These are phyloP conservation scores for Ardeotis arabs DNA, from an alignment of 2,113 vertebrate species.

Conservation along the genomic window DNA sequence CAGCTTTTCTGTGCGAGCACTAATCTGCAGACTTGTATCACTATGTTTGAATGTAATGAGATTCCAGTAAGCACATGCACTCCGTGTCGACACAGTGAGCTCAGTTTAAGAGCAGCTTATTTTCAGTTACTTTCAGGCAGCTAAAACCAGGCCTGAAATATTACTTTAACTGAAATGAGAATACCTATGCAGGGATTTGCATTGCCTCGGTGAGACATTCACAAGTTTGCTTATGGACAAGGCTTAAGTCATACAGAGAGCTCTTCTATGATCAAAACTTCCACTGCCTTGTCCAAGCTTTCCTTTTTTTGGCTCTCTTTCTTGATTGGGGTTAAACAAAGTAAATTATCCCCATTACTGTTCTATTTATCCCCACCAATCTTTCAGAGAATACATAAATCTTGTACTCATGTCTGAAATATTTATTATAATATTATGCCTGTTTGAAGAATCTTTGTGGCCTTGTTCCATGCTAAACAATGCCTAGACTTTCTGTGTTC, in stretches of 20 bases:
- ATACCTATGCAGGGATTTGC: not conserved
- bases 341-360: not conserved
- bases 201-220: not conserved
- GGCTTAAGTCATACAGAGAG: not conserved
- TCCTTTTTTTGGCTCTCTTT: not conserved
- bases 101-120: conserved; percentile 20
- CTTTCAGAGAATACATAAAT: not conserved
- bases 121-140: not conserved
- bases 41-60: not conserved
- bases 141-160: not conserved
- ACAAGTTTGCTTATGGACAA: not conserved
- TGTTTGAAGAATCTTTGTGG: not conserved
- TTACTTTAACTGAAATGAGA: not conserved
- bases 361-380: not conserved
- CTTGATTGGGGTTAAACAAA: not conserved
- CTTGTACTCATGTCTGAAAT: not conserved
- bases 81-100: not conserved
- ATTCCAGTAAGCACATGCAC: conserved; percentile 25
- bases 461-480: not conserved
- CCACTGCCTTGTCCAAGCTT: not conserved
- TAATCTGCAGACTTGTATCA: conserved; percentile 31
- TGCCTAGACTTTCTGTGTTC: not conserved
- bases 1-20: conserved; percentile 22
- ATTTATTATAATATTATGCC: not conserved
- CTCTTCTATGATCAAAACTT: not conserved